Evolutionary conservation across 2,888 invertebrate genomes (phyloP).

Genomic region (Hirtodrosophila duncani): DNA sequence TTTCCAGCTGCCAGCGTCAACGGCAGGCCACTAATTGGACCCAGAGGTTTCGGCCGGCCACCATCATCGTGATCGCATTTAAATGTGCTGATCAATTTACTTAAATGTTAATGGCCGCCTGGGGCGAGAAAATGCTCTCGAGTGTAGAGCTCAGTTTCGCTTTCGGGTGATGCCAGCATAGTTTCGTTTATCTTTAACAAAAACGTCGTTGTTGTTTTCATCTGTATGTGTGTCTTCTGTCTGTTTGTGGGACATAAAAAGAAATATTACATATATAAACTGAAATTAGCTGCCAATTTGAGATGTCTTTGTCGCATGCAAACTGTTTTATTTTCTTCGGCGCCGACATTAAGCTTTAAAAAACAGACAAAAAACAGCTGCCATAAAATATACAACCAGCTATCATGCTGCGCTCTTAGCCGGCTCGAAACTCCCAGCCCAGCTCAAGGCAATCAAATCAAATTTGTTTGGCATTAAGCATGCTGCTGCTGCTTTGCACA

Average conservation of each 20-base stretch:
- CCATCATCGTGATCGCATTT: slow-evolving; percentile 68
- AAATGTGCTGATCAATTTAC: slow-evolving; percentile 69
- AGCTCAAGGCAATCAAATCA: slow-evolving; percentile 54
- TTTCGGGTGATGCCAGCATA: too few relatives aligned
- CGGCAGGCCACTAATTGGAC: slow-evolving; percentile 63
- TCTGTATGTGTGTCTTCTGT: slow-evolving; percentile 1
- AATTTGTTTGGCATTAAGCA: slow-evolving; percentile 55
- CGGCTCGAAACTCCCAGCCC: slow-evolving; percentile 2
- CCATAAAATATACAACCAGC: slow-evolving; percentile 45
- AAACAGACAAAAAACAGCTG: slow-evolving; percentile 45
- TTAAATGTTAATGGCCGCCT: slow-evolving; percentile 64
- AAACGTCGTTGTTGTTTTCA: neutral
- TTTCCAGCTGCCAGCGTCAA: slow-evolving; percentile 19
- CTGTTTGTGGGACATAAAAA: slow-evolving; percentile 27
- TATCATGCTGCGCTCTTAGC: slow-evolving; percentile 30
- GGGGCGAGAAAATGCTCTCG: slow-evolving; percentile 43
- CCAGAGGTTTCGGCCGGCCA: slow-evolving; percentile 52
- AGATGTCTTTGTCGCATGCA: slow-evolving; percentile 54
- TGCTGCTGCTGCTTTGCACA: neutral
- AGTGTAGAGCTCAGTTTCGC: slow-evolving; percentile 10
- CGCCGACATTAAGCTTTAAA: slow-evolving; percentile 62
- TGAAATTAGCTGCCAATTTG: slow-evolving; percentile 67
- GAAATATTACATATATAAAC: slow-evolving; percentile 58
- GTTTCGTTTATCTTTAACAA: too few relatives aligned
- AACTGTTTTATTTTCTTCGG: slow-evolving; percentile 63